A percentile compares a stretch with the other conserved stretches of the same genome.
Evolutionary conservation across 2,797 vertebrate species (phyloP).

Genomic region (Hipposideros larvatus): DNA sequence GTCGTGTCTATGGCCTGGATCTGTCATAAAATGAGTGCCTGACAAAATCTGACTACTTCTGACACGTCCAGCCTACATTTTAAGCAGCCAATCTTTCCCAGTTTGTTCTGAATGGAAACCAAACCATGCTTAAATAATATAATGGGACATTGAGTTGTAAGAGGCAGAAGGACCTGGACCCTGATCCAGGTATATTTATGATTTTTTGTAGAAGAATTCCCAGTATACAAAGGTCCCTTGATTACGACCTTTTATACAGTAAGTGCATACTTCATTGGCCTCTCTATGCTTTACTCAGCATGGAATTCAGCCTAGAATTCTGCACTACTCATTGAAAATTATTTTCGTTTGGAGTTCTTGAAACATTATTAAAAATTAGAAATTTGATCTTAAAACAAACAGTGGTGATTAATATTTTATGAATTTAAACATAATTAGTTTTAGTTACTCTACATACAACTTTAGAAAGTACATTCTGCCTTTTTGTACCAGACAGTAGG

Average conservation of each 20-base stretch:
- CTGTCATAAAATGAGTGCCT: conserved; percentile 76
- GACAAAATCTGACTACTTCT: conserved; percentile 72
- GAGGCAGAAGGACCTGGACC: background rate
- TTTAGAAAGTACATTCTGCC: background rate
- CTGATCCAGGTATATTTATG: background rate
- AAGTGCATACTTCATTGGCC: background rate
- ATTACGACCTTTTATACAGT: background rate
- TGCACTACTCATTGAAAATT: background rate
- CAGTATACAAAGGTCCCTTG: background rate
- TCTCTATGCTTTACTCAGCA: background rate
- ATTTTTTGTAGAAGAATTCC: conserved; percentile 19
- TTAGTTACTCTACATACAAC: background rate
- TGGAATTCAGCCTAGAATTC: background rate
- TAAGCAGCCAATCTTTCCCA: conserved; percentile 55
- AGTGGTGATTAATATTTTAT: background rate
- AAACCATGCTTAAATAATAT: conserved; percentile 65
- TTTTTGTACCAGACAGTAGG: background rate
- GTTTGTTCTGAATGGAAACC: conserved; percentile 63
- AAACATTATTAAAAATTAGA: conserved; percentile 27
- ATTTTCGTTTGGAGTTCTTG: background rate
- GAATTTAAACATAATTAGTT: background rate
- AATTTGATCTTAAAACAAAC: background rate
- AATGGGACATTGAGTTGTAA: conserved; percentile 2
- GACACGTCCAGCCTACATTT: conserved; percentile 68
- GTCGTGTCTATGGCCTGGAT: conserved; percentile 74